Evolutionary conservation across 2,797 vertebrate species (phyloP).

Genomic region (Sebastes itinus): DNA sequence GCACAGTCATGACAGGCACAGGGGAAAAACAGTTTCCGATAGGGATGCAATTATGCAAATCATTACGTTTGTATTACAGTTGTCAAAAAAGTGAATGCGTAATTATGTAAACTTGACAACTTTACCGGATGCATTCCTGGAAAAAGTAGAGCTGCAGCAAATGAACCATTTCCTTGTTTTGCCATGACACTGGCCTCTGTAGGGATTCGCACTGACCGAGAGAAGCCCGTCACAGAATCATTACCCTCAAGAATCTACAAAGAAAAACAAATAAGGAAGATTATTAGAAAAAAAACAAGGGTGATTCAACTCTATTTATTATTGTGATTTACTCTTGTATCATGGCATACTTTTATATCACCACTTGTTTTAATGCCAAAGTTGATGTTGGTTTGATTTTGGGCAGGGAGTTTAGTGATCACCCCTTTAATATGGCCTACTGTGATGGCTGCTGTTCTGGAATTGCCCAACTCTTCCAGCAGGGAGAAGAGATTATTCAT

Average conservation of each 20-base stretch:
- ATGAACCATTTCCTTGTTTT: not conserved
- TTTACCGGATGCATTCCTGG: constrained; percentile 25
- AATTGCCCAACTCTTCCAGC: not conserved
- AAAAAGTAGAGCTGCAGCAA: constrained; percentile 40
- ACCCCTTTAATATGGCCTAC: constrained; percentile 27
- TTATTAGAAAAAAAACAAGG: not conserved
- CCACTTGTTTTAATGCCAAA: not conserved
- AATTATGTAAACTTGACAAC: not conserved
- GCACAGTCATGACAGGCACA: not conserved
- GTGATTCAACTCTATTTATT: not conserved
- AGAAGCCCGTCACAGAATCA: rapidly evolving
- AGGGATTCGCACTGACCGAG: constrained; percentile 10
- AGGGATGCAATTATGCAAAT: not conserved
- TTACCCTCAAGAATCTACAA: not conserved
- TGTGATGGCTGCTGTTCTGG: not conserved
- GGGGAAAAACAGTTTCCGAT: no score
- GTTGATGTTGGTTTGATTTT: not conserved
- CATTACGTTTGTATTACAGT: not conserved
- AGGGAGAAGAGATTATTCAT: not conserved
- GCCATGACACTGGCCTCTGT: constrained; percentile 29
- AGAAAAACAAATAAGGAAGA: not conserved
- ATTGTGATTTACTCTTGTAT: not conserved
- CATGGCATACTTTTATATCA: not conserved
- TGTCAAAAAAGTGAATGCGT: not conserved
- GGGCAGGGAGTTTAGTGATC: not conserved